phyloP scores from a whole-genome alignment of 2,888 invertebrate genomes.

The Thysanoteuthis rhombus region DNA sequence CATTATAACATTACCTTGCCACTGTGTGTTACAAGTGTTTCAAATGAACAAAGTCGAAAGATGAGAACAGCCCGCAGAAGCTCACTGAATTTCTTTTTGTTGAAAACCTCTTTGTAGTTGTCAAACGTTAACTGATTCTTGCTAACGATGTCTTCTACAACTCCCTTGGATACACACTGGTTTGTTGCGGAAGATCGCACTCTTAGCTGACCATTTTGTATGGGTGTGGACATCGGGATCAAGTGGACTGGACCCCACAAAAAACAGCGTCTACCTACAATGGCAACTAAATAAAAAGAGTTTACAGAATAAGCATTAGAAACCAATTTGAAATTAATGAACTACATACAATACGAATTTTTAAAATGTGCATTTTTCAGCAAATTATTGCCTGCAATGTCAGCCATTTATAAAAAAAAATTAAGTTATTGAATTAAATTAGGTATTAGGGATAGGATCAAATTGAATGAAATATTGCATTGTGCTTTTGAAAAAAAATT shows the following conservation, averaged over 20 bases:
- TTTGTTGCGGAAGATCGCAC: background rate
- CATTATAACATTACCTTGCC: constrained; percentile 42
- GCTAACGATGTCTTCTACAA: background rate
- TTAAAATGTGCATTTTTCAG: no score
- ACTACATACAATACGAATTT: no score
- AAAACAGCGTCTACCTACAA: background rate
- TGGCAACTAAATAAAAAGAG: background rate
- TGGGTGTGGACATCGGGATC: background rate
- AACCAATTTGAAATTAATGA: background rate
- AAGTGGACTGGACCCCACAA: no score
- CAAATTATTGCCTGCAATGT: no score
- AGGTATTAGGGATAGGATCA: no score
- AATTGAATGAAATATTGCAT: no score
- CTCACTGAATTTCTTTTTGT: constrained; percentile 44
- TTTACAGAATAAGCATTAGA: background rate
- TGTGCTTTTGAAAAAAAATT: no score
- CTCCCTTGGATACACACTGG: background rate
- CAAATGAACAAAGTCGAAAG: constrained; percentile 52
- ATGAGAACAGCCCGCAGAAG: constrained; percentile 51
- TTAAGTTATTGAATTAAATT: no score
- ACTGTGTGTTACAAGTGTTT: constrained; percentile 49
- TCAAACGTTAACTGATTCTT: constrained; percentile 36
- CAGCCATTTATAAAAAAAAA: no score
- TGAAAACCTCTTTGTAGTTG: constrained; percentile 45
- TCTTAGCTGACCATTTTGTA: background rate